Evolutionary conservation across 2,888 invertebrate species (phyloP).

Genomic region (Epinotia bilunana): DNA sequence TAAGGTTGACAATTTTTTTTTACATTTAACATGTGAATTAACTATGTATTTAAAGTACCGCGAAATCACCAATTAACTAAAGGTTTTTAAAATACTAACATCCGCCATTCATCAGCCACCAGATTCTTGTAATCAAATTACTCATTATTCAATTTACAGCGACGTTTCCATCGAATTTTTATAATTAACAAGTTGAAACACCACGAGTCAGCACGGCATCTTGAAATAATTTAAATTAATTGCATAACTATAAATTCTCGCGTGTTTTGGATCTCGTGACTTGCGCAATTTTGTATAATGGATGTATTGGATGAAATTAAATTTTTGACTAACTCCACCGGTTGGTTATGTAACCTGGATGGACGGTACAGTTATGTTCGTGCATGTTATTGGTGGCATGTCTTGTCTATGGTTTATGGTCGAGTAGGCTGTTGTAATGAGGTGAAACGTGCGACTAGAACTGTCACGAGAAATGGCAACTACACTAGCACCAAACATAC

Average conservation of each 20-base stretch:
- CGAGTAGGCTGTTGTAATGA: slow-evolving; percentile 38
- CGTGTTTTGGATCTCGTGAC: slow-evolving; percentile 49
- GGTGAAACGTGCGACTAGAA: slow-evolving; percentile 39
- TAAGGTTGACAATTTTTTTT: neutral
- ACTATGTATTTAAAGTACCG: neutral
- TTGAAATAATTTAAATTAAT: slow-evolving; percentile 38
- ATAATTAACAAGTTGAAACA: slow-evolving; percentile 18
- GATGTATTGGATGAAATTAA: slow-evolving; percentile 47
- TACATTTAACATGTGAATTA: neutral
- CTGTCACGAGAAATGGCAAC: neutral
- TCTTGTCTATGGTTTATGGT: slow-evolving; percentile 36
- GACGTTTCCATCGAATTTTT: neutral
- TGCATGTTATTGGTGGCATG: slow-evolving; percentile 41
- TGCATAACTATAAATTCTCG: slow-evolving; percentile 34
- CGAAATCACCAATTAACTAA: too few species aligned
- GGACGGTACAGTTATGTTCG: slow-evolving; percentile 36
- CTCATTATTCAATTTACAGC: slow-evolving; percentile 11
- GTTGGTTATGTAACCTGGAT: slow-evolving; percentile 32
- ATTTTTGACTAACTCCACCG: slow-evolving; percentile 42
- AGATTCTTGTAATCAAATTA: slow-evolving; percentile 15
- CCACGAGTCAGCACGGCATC: slow-evolving; percentile 36
- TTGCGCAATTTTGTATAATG: slow-evolving; percentile 49
- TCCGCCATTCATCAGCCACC: neutral
- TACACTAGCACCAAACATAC: neutral
- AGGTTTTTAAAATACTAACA: neutral